phyloP scores from a whole-genome alignment of 2,797 vertebrate species.

The Diplodus puntazzo region DNA sequence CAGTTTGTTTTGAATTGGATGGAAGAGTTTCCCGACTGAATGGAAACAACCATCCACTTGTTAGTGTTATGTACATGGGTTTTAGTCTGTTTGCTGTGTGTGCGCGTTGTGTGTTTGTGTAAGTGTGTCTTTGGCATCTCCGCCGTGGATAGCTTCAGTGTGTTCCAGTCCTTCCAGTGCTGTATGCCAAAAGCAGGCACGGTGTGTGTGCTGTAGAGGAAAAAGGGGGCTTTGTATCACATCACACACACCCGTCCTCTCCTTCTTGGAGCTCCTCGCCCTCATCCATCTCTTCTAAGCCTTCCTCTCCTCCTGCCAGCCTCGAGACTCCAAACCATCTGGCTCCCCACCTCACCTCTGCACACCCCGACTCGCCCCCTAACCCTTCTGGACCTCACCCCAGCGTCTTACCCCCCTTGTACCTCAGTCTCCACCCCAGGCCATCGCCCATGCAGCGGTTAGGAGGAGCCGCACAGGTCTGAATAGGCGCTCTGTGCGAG shows the following conservation, averaged over 20 bases:
- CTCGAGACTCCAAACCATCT: constrained; percentile 48
- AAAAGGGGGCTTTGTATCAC: constrained; percentile 83
- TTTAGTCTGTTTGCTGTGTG: constrained; percentile 53
- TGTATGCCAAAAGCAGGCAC: constrained; percentile 55
- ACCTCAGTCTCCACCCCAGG: constrained; percentile 49
- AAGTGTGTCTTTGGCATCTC: constrained; percentile 55
- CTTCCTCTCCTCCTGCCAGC: constrained; percentile 32
- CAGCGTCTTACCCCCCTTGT: neutral
- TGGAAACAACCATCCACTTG: constrained; percentile 25
- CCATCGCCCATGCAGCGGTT: constrained; percentile 64
- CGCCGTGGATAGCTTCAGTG: constrained; percentile 35
- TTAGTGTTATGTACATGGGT: constrained; percentile 22
- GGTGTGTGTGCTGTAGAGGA: constrained; percentile 59
- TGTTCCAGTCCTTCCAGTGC: constrained; percentile 59
- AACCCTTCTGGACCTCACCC: constrained; percentile 19
- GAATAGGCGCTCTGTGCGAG: constrained; percentile 83
- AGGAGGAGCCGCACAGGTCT: constrained; percentile 67
- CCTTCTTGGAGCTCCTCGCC: constrained; percentile 50
- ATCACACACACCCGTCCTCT: constrained; percentile 58
- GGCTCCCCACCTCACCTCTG: constrained; percentile 34
- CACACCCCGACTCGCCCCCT: constrained; percentile 15
- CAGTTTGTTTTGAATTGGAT: constrained; percentile 25
- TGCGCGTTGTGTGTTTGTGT: constrained; percentile 30
- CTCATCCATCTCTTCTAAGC: constrained; percentile 25
- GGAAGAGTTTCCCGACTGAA: constrained; percentile 13